Percentiles rank a stretch among this genome's conserved stretches.
These are phyloP conservation scores for Spinibarbus caldwelli DNA, from an alignment of 2,797 vertebrate species.

Conservation along the genomic window DNA sequence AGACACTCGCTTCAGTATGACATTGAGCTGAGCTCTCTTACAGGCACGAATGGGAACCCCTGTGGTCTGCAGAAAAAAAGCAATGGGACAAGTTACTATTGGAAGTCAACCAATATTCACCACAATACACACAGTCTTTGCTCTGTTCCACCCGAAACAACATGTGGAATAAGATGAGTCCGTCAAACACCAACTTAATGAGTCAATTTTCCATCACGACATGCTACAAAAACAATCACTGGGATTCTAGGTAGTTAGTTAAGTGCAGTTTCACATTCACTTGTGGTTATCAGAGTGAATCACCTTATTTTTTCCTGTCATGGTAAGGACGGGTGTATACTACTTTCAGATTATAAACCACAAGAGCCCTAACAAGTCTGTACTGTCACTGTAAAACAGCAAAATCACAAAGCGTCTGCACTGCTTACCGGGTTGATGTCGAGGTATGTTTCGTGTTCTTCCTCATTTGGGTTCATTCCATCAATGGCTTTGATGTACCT, in stretches of 20 bases:
- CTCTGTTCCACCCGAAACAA: neutral
- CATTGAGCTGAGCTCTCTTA: slow-evolving; percentile 83
- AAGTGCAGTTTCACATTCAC: neutral
- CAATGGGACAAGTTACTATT: neutral
- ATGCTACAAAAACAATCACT: neutral
- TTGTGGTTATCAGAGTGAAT: neutral
- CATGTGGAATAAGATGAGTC: neutral
- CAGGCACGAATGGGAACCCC: slow-evolving; percentile 83
- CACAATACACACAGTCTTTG: neutral
- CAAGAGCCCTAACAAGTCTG: neutral
- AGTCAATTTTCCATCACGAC: neutral
- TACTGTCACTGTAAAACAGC: neutral
- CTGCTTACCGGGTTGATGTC: slow-evolving; percentile 82
- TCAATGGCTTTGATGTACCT: slow-evolving; percentile 80
- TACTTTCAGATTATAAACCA: slow-evolving; percentile 14
- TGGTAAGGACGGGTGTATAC: neutral
- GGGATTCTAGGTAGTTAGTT: neutral
- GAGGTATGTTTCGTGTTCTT: slow-evolving; percentile 84
- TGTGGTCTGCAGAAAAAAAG: slow-evolving; percentile 70
- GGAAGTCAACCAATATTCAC: neutral
- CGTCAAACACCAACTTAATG: neutral
- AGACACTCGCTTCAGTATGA: slow-evolving; percentile 77
- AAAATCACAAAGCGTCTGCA: neutral
- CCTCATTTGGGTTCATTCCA: slow-evolving; percentile 81
- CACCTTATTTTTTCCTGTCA: neutral